phyloP scores from a whole-genome alignment of 2,797 vertebrate species.

The Antennarius maculatus region DNA sequence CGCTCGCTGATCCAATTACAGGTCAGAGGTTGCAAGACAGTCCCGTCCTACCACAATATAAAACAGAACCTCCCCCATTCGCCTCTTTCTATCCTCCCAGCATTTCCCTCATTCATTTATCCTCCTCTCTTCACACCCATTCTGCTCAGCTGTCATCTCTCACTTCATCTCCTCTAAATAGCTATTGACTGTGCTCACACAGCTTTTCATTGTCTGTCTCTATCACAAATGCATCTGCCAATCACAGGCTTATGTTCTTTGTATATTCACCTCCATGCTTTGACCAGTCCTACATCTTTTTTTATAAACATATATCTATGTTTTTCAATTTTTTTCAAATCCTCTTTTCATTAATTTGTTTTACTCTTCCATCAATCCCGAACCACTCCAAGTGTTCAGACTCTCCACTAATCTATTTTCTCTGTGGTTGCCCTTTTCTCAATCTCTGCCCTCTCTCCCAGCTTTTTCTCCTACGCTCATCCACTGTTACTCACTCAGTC shows the following conservation, averaged over 20 bases:
- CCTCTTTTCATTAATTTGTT: slow-evolving; percentile 18
- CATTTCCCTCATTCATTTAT: slow-evolving; percentile 69
- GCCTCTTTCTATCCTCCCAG: slow-evolving; percentile 62
- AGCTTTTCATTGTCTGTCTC: slow-evolving; percentile 72
- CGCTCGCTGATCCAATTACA: slow-evolving; percentile 70
- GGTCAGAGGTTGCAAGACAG: slow-evolving; percentile 73
- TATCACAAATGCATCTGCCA: slow-evolving; percentile 75
- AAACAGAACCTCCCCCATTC: slow-evolving; percentile 63
- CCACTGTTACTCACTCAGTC: slow-evolving; percentile 55
- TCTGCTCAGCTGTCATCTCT: slow-evolving; percentile 80
- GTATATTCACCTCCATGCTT: slow-evolving; percentile 52
- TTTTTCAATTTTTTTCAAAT: slow-evolving; percentile 4
- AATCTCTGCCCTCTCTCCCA: slow-evolving; percentile 56
- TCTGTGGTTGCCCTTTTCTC: slow-evolving; percentile 62
- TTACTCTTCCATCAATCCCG: slow-evolving; percentile 22
- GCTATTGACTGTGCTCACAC: slow-evolving; percentile 74
- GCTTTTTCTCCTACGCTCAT: slow-evolving; percentile 67
- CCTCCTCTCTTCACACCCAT: slow-evolving; percentile 72
- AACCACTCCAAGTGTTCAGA: slow-evolving; percentile 25
- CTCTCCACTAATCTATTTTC: slow-evolving; percentile 61
- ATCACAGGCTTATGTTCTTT: slow-evolving; percentile 64
- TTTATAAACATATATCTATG: background rate
- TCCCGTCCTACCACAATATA: slow-evolving; percentile 67
- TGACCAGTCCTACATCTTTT: slow-evolving; percentile 23
- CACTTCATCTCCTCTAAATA: slow-evolving; percentile 77